Base-by-base conservation (phyloP, 2,797 vertebrate genomes). In the Lepilemur septentrionalis region DNA sequence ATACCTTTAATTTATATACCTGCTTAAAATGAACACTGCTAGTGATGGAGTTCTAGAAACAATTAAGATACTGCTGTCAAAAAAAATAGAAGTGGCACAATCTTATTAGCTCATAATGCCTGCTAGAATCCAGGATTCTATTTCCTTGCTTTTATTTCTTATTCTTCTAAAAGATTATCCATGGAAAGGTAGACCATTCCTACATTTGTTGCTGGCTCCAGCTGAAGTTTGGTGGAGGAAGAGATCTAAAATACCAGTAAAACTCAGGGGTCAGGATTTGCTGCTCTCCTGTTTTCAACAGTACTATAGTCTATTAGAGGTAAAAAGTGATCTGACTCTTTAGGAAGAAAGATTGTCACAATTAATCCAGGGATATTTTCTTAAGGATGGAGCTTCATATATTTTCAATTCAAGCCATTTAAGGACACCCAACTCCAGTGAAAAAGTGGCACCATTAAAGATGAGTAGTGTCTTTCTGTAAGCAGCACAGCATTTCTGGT, bases 21-120 rank as follows among this genome's bases (percentile, higher is more conserved):
- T 95, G 55, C 85, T 97, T 97, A 95, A 98, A 98, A 97, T 97
- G 96, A 98, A 92, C 93, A 97, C 95, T 94, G 63, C 83, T 65
- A 43, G 61, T 96, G 97, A 98, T 95, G 97, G 97, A 98, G 97
- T 92, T 98, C 94, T 94, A 87, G 96, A 98, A 98, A 98, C 94
- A 98, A 97, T 98, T 97, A 98, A 98, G 95, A 32, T 96, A 91
- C 97, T 96, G 70, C 94, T 98, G 97, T 98, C 97, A 98, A 98
- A 98, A 98, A 73, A 94, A 98, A 97, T 97, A 96, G 95, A 97
- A 94, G 89, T 65, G 72, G 12, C 82, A 89, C 97, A 95, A 95
- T 98, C 96, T 94, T 97, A 69, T 73, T 83, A 84, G 84, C 35
- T 76, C 84, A 76, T 89, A 97, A 97, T 84, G 70, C 52, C 89